A percentile compares a stretch with the other conserved stretches of the same genome.
Conservation (phyloP, 23 tunicate genomes). For the Botrylloides violaceus region DNA sequence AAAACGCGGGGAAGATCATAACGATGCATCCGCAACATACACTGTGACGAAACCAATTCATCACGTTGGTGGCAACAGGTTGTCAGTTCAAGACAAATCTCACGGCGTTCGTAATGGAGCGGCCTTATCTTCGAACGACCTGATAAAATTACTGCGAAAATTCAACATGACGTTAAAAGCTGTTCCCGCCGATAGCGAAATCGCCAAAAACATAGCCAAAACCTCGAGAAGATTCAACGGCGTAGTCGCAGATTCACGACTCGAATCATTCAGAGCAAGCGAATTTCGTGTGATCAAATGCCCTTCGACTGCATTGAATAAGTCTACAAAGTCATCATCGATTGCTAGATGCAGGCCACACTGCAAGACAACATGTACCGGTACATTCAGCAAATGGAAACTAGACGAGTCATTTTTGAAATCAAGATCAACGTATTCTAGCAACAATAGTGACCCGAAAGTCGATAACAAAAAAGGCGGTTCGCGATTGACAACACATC, state of each 20-base stretch:
- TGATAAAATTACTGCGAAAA: slow-evolving; percentile 1
- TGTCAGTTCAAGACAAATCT: neutral
- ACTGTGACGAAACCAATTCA: neutral
- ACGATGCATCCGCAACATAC: neutral
- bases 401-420: neutral
- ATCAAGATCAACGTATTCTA: no score
- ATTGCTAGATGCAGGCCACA: no score
- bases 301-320: no score
- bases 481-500: neutral
- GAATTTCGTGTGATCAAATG: no score
- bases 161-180: slow-evolving; percentile 20
- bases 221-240: no score
- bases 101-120: neutral
- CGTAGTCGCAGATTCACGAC: neutral
- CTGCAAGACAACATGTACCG: neutral
- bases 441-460: no score
- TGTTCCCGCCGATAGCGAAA: slow-evolving; percentile 15
- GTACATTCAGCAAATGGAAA: neutral
- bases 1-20: neutral
- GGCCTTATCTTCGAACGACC: neutral
- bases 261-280: neutral
- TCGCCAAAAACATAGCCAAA: neutral
- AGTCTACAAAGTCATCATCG: no score
- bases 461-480: no score
- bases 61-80: no score